A percentile compares a stretch with the other conserved stretches of the same genome.
Conservation (phyloP, 2,888 invertebrate species). For the Allygus modestus region DNA sequence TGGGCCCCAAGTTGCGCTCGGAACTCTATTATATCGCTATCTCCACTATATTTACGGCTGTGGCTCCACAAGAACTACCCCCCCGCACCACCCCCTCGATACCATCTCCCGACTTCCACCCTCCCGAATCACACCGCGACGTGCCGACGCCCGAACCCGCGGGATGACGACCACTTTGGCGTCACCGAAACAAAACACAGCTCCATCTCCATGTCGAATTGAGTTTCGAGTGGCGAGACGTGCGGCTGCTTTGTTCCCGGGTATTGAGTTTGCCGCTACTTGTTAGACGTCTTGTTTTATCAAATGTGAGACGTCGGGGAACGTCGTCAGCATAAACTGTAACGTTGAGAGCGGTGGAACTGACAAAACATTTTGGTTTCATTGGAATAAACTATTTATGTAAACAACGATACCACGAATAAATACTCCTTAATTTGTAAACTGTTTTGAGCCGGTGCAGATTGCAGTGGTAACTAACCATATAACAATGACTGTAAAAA, state of each 20-base stretch:
- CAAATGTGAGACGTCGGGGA: neutral
- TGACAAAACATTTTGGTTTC: no score
- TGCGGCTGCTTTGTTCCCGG: neutral
- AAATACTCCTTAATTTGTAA: no score
- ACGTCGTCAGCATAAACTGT: no score
- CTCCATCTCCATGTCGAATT: slow-evolving; percentile 17
- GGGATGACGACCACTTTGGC: slow-evolving; percentile 51
- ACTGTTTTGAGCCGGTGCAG: no score
- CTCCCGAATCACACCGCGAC: neutral
- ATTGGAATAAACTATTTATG: no score
- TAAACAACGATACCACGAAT: no score
- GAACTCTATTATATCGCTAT: slow-evolving; percentile 18
- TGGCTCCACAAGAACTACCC: neutral
- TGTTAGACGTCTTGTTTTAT: neutral
- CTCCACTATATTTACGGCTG: slow-evolving; percentile 16
- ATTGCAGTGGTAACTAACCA: no score
- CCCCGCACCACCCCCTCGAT: neutral
- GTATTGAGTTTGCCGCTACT: slow-evolving; percentile 1
- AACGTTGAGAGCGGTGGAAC: no score
- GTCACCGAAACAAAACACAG: slow-evolving; percentile 4
- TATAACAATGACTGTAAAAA: no score
- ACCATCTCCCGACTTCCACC: neutral
- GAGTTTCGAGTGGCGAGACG: slow-evolving; percentile 33
- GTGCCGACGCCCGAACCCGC: neutral
- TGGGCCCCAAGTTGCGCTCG: neutral